Conservation (phyloP, 2,113 vertebrate species). For the Aldabrachelys gigantea region DNA sequence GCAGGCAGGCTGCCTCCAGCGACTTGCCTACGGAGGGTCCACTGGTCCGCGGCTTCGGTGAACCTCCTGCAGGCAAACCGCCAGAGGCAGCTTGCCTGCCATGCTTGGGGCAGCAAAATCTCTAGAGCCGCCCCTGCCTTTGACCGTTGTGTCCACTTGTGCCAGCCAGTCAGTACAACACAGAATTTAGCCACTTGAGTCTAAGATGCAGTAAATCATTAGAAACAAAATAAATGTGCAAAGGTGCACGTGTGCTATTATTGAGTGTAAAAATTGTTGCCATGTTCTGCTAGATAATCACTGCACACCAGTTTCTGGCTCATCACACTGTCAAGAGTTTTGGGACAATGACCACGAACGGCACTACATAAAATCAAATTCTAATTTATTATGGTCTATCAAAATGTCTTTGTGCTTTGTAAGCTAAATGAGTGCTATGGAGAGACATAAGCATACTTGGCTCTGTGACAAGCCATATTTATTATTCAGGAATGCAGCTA, state of each 20-base stretch:
- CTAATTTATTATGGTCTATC: neutral
- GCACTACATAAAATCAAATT: neutral
- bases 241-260: neutral
- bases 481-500: constrained; percentile 44
- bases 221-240: neutral
- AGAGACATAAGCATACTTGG: constrained; percentile 20
- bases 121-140: neutral
- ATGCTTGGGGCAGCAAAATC: no score
- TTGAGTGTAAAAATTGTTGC: neutral
- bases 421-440: constrained; percentile 8
- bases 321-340: neutral
- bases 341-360: neutral
- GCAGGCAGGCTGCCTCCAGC: no score
- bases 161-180: neutral
- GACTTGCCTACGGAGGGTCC: no score
- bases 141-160: neutral
- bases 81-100: no score
- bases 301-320: neutral
- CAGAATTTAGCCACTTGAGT: neutral
- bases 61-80: no score
- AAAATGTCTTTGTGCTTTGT: neutral
- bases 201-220: neutral
- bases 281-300: neutral
- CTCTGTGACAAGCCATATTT: constrained; percentile 55
- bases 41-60: no score